Conservation (phyloP, 2,113 vertebrate species). For the Albula glossodonta region DNA sequence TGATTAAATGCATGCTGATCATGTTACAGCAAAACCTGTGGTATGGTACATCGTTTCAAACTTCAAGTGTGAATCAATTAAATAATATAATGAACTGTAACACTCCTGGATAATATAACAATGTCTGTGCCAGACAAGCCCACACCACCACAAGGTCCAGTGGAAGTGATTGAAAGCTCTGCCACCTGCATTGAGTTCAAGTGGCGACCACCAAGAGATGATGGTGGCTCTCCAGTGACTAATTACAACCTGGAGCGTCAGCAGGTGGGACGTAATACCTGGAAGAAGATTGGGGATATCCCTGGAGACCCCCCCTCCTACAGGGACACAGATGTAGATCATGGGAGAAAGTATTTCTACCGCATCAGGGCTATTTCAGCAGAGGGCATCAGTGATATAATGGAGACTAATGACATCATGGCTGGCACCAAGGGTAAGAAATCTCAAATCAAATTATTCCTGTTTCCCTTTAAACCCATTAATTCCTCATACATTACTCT, state of each 20-base stretch:
- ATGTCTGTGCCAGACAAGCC: constrained; percentile 73
- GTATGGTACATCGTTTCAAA: background rate
- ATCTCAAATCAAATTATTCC: background rate
- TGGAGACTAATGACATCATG: constrained; percentile 78
- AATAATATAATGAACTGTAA: too few relatives aligned
- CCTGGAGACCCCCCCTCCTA: constrained; percentile 61
- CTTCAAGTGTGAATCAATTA: background rate
- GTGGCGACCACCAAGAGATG: constrained; percentile 81
- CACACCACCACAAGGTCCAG: constrained; percentile 76
- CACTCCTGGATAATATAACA: background rate
- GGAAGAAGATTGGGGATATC: constrained; percentile 73
- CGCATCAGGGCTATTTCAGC: constrained; percentile 76
- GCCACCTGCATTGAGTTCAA: constrained; percentile 69
- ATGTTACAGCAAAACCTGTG: background rate
- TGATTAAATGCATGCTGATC: background rate
- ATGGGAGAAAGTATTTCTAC: constrained; percentile 79
- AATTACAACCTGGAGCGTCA: constrained; percentile 77
- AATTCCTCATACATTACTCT: too few relatives aligned
- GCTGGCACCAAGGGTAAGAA: constrained; percentile 74
- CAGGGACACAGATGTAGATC: constrained; percentile 72
- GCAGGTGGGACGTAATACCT: constrained; percentile 76
- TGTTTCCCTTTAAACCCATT: background rate
- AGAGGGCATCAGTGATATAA: constrained; percentile 73
- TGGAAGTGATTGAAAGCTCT: constrained; percentile 72
- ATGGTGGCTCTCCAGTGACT: constrained; percentile 74